A percentile compares a stretch with the other conserved stretches of the same genome.
phyloP scores from a whole-genome alignment of 2,888 invertebrate genomes.

The Drosophila prolongata region DNA sequence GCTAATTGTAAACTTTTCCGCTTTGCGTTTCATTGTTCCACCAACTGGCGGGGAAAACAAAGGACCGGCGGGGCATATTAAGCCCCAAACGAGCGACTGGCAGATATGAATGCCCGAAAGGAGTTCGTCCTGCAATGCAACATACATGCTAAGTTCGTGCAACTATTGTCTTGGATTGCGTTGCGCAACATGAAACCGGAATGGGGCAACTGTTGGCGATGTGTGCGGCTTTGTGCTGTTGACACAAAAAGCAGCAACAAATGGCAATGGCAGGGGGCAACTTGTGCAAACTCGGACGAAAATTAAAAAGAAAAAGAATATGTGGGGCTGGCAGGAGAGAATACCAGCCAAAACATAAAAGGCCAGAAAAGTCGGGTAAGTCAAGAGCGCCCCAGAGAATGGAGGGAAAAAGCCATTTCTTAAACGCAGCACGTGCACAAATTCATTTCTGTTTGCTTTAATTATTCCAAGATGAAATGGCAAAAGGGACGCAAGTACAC shows the following conservation, averaged over 20 bases:
- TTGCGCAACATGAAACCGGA: conserved; percentile 48
- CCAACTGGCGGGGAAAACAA: conserved; percentile 45
- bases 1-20: conserved; percentile 74
- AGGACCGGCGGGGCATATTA: conserved; percentile 45
- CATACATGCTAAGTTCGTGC: conserved; percentile 51
- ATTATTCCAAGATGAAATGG: conserved; percentile 66
- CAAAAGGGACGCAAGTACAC: conserved; percentile 46
- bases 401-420: conserved; percentile 63
- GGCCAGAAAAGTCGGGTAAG: conserved; percentile 47
- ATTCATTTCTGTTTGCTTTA: conserved; percentile 62
- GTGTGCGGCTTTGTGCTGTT: conserved; percentile 57
- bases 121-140: conserved; percentile 22
- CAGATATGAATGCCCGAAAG: conserved; percentile 52
- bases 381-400: conserved; percentile 29
- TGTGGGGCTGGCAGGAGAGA: conserved; percentile 15
- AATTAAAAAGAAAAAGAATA: conserved; percentile 35
- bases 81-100: conserved; percentile 34
- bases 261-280: conserved; percentile 44
- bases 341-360: conserved; percentile 45
- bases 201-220: conserved; percentile 53
- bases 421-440: conserved; percentile 73
- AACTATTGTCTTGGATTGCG: conserved; percentile 56
- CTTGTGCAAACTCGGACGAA: conserved; percentile 46
- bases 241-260: conserved; percentile 45
- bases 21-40: conserved; percentile 41